A percentile compares a stretch with the other conserved stretches of the same genome.
Conservation (phyloP, 2,797 vertebrate genomes). For the Dipus sagitta region DNA sequence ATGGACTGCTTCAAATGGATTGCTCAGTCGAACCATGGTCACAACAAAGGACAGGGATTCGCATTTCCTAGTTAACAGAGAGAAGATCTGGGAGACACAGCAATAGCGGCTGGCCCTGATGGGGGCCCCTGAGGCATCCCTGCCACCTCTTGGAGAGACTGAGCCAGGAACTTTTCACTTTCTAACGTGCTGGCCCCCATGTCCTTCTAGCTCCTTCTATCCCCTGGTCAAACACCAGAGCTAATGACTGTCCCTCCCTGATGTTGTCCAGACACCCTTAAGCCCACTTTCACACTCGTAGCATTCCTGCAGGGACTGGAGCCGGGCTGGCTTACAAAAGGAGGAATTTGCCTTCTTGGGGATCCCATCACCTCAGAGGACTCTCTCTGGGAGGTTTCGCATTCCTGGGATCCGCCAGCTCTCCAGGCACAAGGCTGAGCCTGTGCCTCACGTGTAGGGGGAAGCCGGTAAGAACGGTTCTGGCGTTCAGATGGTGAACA, state of each 20-base stretch:
- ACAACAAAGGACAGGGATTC: slow-evolving; percentile 34
- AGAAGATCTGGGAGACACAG: slow-evolving; percentile 10
- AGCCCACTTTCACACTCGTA: not conserved
- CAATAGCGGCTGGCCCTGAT: not conserved
- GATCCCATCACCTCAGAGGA: not conserved
- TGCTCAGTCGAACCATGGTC: slow-evolving; percentile 21
- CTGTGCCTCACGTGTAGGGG: not conserved
- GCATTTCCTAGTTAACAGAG: slow-evolving; percentile 1
- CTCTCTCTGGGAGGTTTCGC: slow-evolving; percentile 47
- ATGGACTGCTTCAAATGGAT: slow-evolving; percentile 58
- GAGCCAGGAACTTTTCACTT: not conserved
- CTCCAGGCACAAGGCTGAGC: not conserved
- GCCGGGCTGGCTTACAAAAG: slow-evolving; percentile 2
- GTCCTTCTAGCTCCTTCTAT: not conserved
- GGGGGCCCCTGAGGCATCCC: not conserved
- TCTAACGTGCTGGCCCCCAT: not conserved
- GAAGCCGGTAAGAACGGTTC: not conserved
- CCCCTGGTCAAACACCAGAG: slow-evolving; percentile 14
- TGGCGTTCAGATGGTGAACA: not conserved
- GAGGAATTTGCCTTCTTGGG: not conserved
- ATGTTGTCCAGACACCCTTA: slow-evolving; percentile 69
- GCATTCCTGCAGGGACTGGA: slow-evolving; percentile 38
- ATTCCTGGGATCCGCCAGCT: slow-evolving; percentile 47
- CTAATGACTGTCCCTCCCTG: slow-evolving; percentile 18
- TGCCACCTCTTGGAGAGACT: not conserved